Base-by-base conservation (phyloP, 1,140 invertebrate species). In the Elymnias hypermnestra region DNA sequence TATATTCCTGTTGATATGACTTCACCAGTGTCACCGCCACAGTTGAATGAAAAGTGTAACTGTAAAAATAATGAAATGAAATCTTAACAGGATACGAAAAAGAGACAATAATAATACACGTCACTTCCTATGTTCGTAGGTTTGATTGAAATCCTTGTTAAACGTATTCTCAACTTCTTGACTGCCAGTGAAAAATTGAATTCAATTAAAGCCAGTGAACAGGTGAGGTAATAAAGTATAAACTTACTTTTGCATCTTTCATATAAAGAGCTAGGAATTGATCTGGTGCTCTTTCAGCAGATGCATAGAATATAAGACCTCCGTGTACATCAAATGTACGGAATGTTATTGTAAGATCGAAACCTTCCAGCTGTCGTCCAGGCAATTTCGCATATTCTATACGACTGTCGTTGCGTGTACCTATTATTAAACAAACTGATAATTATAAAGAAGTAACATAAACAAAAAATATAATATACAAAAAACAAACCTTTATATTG, bases 241-340 rank as follows among this genome's bases (percentile, higher is more conserved):
- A n/a, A n/a, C n/a, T n/a, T 88, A 95, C 93, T 70, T 89, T 89
- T 28, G 96, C 96, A 25, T 94, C 89, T 31, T 90, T 88, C 69
- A 99, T 87, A 62, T 93, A 96, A 0, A 98, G 67, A 4, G 93
- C 91, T 2, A 98, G 88, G 65, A 94, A 94, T 68, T 98, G 94
- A 17, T 86, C 87, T 9, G 93, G 91, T 4, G 84, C 76, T 31
- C 78, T 73, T 48, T 94, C 91, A 0, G 91, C 83, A 2, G 60
- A 62, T 0, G 92, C 91, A 75, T 97, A 98, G 75, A 98, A 94
- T 21, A 97, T 88, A 0, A 92, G 72, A 1, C 98, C 88, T 26
- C 98, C 97, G 59, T 95, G 90, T 0, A 88, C 72, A 33, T 90
- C 87, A 21, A 86, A 88, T 0, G 97, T 98, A 57, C 93, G 93